Base-by-base conservation (phyloP, 2,888 invertebrate genomes). In the Andrena haemorrhoa region DNA sequence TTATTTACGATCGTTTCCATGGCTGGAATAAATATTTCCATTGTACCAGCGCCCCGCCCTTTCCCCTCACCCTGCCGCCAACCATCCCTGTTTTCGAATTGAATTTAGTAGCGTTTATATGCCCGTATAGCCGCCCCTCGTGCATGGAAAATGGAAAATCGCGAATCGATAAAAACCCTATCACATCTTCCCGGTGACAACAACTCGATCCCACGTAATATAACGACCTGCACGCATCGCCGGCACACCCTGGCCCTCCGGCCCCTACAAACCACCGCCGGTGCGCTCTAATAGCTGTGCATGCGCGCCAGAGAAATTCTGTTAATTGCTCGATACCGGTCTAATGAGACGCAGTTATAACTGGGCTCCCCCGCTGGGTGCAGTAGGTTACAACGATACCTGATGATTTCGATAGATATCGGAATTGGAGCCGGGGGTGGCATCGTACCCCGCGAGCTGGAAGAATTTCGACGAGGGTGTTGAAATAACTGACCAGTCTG, bases 291-390 rank as follows among this genome's bases (percentile, higher is more conserved):
- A 72, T 64, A 70, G 49, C 51, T 10, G 63, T 64, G 56, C 72
- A 53, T 31, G 58, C 53, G 56, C 61, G 53, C 61, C 58, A 29
- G 61, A 86, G 79, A 87, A 85, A 72, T 51, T 74, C 71, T 61
- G 66, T 75, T 80, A 86, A 86, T 86, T 81, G 73, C 64, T 47
- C 76, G 71, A 60, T 53, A 68, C 66, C 58, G 53, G 63, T 69
- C 65, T 84, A 84, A 84, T 80, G 75, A 77, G 75, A 69, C 51
- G 51, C 29, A 31, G 71, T 68, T 74, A 66, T 71, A 71, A 61
- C 61, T 51, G 33, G 33, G 41, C 4, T 12, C 16, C 29, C 12
- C 81, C 72, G 16, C 16, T 16, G 72, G 72, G 72, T 20, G 47
- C 26, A 26, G 35, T 70, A 47, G 49, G n/a, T 73, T 63, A 29